Evolutionary conservation across 2,797 vertebrate genomes (phyloP).

Genomic region (Tragelaphus eurycerus): DNA sequence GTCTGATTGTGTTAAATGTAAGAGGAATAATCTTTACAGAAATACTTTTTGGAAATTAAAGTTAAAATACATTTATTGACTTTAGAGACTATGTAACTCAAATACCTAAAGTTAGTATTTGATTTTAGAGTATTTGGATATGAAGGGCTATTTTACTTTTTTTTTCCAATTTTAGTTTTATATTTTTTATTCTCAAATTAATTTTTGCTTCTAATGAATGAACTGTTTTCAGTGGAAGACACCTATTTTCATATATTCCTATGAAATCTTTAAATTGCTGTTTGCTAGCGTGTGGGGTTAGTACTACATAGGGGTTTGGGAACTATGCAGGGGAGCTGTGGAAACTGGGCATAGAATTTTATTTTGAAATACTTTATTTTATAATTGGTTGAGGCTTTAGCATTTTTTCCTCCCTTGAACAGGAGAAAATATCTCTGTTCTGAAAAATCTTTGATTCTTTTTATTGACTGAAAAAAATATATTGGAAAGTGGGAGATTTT

Average conservation of each 20-base stretch:
- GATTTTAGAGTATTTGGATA: neutral
- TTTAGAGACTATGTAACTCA: neutral
- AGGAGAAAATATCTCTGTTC: neutral
- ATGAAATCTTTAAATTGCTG: neutral
- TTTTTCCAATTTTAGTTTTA: neutral
- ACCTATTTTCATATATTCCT: neutral
- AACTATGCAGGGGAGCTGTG: neutral
- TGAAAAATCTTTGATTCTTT: slow-evolving; percentile 7
- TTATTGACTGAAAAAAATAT: neutral
- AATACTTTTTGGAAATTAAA: neutral
- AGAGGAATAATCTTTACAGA: neutral
- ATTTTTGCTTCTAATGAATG: slow-evolving; percentile 36
- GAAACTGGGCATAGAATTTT: neutral
- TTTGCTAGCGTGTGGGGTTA: neutral
- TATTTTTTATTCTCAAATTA: slow-evolving; percentile 16
- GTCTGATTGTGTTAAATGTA: neutral
- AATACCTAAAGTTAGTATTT: neutral
- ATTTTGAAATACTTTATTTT: slow-evolving; percentile 10
- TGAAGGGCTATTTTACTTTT: neutral
- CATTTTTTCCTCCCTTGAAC: neutral
- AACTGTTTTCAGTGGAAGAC: neutral
- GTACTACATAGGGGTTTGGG: neutral
- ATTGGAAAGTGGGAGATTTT: neutral
- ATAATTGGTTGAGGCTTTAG: neutral
- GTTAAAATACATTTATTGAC: neutral